Percentiles rank a stretch among this genome's conserved stretches.
phyloP scores from a whole-genome alignment of 2,888 invertebrate species.

The Drosophila limbata region DNA sequence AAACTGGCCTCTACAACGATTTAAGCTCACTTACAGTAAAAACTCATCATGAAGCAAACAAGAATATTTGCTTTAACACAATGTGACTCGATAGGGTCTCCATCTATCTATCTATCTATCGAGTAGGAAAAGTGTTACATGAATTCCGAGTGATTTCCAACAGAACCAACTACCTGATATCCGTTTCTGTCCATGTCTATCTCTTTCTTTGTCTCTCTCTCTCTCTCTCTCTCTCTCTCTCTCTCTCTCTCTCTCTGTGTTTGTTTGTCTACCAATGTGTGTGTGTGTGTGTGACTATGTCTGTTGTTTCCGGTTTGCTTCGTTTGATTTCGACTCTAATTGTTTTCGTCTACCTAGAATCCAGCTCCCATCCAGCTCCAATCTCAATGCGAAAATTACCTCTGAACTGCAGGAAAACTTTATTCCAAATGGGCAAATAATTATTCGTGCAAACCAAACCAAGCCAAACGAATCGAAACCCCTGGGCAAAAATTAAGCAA shows the following conservation, averaged over 20 bases:
- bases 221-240: too few species aligned
- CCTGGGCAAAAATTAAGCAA: conserved; percentile 72
- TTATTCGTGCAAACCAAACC: conserved; percentile 68
- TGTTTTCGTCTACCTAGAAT: conserved; percentile 64
- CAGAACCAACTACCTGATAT: conserved; percentile 64
- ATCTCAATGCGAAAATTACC: conserved; percentile 39
- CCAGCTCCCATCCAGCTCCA: conserved; percentile 23
- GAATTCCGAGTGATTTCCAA: conserved; percentile 52
- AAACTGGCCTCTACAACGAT: conserved; percentile 3
- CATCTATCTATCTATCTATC: background rate
- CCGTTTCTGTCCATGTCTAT: conserved; percentile 44
- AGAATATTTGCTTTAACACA: conserved; percentile 36
- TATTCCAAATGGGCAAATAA: conserved; percentile 76
- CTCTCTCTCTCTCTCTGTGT: background rate
- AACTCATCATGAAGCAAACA: conserved; percentile 22
- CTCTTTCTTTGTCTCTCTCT: background rate
- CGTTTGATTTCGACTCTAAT: conserved; percentile 77
- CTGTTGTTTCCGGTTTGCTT: conserved; percentile 68
- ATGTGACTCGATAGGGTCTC: conserved; percentile 14
- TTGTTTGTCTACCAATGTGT: background rate
- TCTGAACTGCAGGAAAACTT: conserved; percentile 52
- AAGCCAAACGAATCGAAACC: conserved; percentile 21
- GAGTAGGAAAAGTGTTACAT: conserved; percentile 46
- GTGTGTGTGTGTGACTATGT: conserved; percentile 17
- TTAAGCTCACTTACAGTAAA: conserved; percentile 30